phyloP scores from a whole-genome alignment of 2,888 invertebrate species.

The Euzophera pinguis region DNA sequence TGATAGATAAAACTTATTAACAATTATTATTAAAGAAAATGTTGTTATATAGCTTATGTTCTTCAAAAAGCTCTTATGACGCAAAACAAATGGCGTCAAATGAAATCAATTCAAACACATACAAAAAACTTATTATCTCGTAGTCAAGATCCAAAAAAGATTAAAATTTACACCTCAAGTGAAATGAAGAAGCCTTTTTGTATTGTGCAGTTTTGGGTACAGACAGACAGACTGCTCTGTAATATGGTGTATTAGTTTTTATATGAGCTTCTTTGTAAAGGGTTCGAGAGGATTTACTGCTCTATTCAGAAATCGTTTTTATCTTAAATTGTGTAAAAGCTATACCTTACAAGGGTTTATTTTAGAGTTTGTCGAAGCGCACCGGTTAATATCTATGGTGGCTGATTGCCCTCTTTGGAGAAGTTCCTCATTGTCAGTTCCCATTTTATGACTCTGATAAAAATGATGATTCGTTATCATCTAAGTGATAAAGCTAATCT shows the following conservation, averaged over 20 bases:
- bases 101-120: background rate
- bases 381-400: too few relatives aligned
- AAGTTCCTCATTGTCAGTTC: too few relatives aligned
- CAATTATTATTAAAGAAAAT: too few relatives aligned
- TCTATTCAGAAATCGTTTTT: background rate
- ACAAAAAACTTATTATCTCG: slow-evolving; percentile 2
- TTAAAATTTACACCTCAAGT: slow-evolving; percentile 53
- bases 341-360: background rate
- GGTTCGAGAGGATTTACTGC: background rate
- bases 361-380: too few relatives aligned
- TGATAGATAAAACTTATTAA: too few relatives aligned
- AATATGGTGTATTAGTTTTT: slow-evolving; percentile 12
- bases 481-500: too few relatives aligned
- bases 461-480: too few relatives aligned
- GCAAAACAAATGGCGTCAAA: slow-evolving; percentile 11
- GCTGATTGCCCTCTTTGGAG: too few relatives aligned
- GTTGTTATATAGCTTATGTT: background rate
- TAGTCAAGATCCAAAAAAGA: slow-evolving; percentile 38
- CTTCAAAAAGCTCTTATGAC: background rate
- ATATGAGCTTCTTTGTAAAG: slow-evolving; percentile 7
- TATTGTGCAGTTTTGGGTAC: slow-evolving; percentile 1
- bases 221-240: background rate
- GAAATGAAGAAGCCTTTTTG: slow-evolving; percentile 27
- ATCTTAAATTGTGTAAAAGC: background rate
- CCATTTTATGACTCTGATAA: too few relatives aligned